These are phyloP conservation scores for Sinocyclocheilus anophthalmus DNA, from an alignment of 2,113 vertebrate species.

Conservation along the genomic window DNA sequence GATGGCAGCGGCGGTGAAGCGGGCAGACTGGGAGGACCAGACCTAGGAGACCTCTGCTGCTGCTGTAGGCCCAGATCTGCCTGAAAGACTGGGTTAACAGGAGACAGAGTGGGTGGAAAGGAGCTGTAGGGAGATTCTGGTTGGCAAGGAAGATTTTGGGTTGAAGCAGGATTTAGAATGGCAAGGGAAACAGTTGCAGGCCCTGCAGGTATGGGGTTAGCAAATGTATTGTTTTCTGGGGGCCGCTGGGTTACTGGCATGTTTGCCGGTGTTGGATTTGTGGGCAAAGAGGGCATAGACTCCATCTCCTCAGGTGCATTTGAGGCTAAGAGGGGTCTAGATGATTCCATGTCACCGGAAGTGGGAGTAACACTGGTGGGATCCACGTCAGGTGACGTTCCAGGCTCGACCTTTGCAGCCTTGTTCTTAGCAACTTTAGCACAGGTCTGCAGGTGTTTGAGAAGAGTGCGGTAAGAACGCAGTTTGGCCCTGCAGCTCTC, in stretches of 20 bases:
- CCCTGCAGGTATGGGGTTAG: not conserved
- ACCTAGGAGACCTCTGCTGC: conserved; percentile 64
- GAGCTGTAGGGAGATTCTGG: conserved; percentile 52
- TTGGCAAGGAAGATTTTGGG: conserved; percentile 41
- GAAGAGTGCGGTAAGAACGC: conserved; percentile 88
- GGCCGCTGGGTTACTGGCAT: conserved; percentile 1
- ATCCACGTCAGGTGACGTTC: conserved; percentile 55
- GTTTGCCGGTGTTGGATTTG: not conserved
- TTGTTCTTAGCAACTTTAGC: conserved; percentile 81
- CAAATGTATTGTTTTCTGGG: not conserved
- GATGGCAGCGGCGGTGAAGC: conserved; percentile 70
- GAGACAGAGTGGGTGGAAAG: conserved; percentile 63
- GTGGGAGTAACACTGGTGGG: not conserved
- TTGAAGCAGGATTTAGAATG: conserved; percentile 20
- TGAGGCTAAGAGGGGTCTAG: not conserved
- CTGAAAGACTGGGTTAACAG: conserved; percentile 62
- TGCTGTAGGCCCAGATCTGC: conserved; percentile 20
- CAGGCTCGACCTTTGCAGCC: conserved; percentile 57
- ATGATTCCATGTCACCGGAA: not conserved
- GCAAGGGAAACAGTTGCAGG: not conserved
- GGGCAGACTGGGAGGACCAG: conserved; percentile 62
- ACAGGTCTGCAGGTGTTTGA: conserved; percentile 94
- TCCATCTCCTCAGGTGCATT: conserved; percentile 45
- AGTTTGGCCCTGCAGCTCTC: conserved; percentile 92
- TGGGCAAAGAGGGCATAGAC: not conserved